phyloP scores from a whole-genome alignment of 2,888 invertebrate species.

The Scelioninae gen. 2 region DNA sequence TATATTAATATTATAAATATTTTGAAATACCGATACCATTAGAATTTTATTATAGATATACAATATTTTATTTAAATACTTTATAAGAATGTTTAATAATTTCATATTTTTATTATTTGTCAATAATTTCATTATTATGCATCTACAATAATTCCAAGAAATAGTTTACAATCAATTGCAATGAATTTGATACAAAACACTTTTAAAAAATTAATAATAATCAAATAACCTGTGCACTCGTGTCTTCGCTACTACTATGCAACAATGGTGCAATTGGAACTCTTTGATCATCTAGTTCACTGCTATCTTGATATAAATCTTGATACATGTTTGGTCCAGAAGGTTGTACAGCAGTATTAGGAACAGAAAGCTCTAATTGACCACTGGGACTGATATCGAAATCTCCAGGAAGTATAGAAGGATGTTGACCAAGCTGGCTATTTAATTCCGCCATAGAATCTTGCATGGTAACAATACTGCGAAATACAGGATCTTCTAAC shows the following conservation, averaged over 20 bases:
- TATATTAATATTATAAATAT: too few relatives aligned
- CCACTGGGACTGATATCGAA: constrained; percentile 93
- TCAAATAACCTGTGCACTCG: constrained; percentile 69
- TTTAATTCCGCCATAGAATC: constrained; percentile 93
- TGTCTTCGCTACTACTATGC: constrained; percentile 73
- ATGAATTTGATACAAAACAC: too few relatives aligned
- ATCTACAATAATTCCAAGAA: too few relatives aligned
- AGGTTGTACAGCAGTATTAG: constrained; percentile 70
- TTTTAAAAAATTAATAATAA: constrained; percentile 8
- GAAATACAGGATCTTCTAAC: constrained; percentile 92
- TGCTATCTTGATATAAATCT: constrained; percentile 72
- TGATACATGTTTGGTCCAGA: constrained; percentile 71
- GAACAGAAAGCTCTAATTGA: constrained; percentile 72
- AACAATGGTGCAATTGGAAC: constrained; percentile 84
- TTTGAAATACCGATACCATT: too few relatives aligned
- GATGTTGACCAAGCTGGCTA: constrained; percentile 91
- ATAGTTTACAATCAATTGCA: too few relatives aligned
- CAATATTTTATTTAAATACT: too few relatives aligned
- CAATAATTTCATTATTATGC: too few relatives aligned
- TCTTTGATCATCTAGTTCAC: constrained; percentile 85
- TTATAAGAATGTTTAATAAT: too few relatives aligned
- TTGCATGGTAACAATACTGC: constrained; percentile 92
- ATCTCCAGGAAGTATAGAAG: constrained; percentile 93
- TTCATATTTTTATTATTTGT: too few relatives aligned
- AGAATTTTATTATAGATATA: too few relatives aligned